A percentile compares a stretch with the other conserved stretches of the same genome.
These are phyloP conservation scores for Amphipoea oculea DNA, from an alignment of 2,888 invertebrate species.

Conservation along the genomic window DNA sequence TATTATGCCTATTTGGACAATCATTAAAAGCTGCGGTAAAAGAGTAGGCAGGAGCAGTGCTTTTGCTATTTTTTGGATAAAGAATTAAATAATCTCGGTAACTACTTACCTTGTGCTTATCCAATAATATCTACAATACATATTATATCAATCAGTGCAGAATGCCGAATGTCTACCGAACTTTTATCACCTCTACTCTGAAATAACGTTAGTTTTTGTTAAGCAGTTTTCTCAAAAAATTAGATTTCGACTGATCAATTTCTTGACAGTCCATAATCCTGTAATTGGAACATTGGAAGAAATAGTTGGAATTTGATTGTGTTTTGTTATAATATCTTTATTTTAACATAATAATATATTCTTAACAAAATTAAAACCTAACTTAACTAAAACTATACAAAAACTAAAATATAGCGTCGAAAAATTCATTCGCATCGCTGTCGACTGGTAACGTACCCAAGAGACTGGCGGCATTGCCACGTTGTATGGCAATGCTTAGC, in stretches of 20 bases:
- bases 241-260: neutral
- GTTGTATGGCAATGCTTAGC: too few relatives aligned
- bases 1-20: neutral
- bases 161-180: neutral
- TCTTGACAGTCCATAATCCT: neutral
- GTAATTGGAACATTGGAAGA: neutral
- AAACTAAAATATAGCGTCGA: too few relatives aligned
- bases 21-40: neutral
- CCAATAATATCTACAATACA: neutral
- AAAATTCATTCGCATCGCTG: too few relatives aligned
- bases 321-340: neutral
- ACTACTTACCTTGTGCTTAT: neutral
- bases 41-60: neutral
- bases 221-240: neutral
- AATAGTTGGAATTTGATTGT: neutral
- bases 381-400: too few relatives aligned
- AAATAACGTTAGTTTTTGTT: neutral
- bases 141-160: too few relatives aligned
- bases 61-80: neutral
- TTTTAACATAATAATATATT: too few relatives aligned
- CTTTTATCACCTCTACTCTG: neutral
- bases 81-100: neutral
- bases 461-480: too few relatives aligned
- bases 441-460: too few relatives aligned
- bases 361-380: too few relatives aligned